These are phyloP conservation scores for Neodiprion fabricii DNA, from an alignment of 1,140 invertebrate species.

Conservation along the genomic window DNA sequence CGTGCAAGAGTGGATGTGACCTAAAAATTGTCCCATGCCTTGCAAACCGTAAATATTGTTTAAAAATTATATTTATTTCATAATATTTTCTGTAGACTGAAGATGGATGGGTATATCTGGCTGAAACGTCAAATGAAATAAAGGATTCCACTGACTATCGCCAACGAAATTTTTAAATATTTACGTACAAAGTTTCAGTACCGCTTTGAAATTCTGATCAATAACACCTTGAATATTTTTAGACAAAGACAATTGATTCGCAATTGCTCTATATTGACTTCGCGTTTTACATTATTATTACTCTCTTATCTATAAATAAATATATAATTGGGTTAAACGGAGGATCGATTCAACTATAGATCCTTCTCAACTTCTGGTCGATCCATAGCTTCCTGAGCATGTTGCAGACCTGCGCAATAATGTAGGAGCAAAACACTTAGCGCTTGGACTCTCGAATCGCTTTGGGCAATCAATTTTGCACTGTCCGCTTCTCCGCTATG, in stretches of 20 bases:
- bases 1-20: no score
- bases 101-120: no score
- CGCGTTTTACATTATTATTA: no score
- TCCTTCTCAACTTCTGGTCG: slow-evolving; percentile 32
- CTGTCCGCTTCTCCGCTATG: slow-evolving; percentile 61
- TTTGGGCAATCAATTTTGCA: slow-evolving; percentile 66
- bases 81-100: no score
- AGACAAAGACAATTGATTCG: background rate
- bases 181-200: no score
- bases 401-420: slow-evolving; percentile 82
- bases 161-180: no score
- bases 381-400: slow-evolving; percentile 65
- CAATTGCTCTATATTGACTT: no score
- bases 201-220: background rate
- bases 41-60: no score
- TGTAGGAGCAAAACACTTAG: slow-evolving; percentile 84
- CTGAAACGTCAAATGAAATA: no score
- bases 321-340: background rate
- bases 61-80: no score
- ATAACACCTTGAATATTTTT: background rate
- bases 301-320: background rate
- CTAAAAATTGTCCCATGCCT: no score
- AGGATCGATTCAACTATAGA: background rate
- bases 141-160: no score
- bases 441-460: slow-evolving; percentile 78